These are phyloP conservation scores for Atrina japonica DNA, from an alignment of 2,888 invertebrate genomes.

Conservation along the genomic window DNA sequence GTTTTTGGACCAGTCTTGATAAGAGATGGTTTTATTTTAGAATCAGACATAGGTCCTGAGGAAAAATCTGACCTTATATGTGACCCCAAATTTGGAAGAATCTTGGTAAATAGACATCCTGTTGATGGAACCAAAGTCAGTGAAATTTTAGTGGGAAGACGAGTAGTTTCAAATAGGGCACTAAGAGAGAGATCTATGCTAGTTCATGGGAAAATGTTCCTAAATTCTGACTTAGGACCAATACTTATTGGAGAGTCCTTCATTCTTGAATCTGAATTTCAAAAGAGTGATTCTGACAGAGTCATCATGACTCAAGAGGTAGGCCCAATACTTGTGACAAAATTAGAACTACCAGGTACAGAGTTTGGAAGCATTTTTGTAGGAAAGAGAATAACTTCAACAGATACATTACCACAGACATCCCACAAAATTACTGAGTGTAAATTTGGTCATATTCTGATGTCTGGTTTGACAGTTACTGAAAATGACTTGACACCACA, in stretches of 20 bases:
- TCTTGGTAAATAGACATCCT: not conserved
- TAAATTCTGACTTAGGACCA: not conserved
- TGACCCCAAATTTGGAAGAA: not conserved
- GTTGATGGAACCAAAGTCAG: not conserved
- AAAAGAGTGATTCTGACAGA: not conserved
- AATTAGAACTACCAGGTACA: not conserved
- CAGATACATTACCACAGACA: not conserved
- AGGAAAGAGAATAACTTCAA: not conserved
- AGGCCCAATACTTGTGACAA: not conserved
- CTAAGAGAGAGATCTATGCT: no score
- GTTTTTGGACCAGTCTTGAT: conserved; percentile 2
- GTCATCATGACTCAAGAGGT: not conserved
- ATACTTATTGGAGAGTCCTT: not conserved
- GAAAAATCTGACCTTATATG: not conserved
- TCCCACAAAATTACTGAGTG: not conserved
- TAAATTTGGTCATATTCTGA: not conserved
- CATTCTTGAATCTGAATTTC: conserved; percentile 1
- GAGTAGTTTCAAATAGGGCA: not conserved
- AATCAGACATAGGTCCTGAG: not conserved
- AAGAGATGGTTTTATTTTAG: not conserved
- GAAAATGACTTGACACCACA: not conserved
- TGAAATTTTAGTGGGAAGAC: not conserved
- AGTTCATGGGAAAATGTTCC: no score
- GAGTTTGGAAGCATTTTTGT: not conserved
- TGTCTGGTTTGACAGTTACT: not conserved